These are phyloP conservation scores for Contarinia nasturtii DNA, from an alignment of 1,140 invertebrate genomes.

Conservation along the genomic window DNA sequence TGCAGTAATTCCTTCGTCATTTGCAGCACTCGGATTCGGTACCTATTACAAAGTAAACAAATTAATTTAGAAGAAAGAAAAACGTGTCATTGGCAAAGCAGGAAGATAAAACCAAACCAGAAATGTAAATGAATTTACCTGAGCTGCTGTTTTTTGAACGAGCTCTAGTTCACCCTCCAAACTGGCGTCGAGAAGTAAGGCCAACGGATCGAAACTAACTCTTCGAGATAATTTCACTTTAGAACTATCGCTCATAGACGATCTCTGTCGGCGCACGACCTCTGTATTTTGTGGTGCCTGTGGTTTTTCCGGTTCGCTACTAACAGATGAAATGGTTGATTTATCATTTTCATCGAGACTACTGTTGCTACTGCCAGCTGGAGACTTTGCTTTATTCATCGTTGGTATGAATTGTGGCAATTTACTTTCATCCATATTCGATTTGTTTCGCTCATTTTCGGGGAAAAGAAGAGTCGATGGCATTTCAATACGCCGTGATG, in stretches of 20 bases:
- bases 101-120: background rate
- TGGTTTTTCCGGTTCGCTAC: constrained; percentile 28
- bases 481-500: constrained; percentile 52
- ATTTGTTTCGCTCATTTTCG: constrained; percentile 33
- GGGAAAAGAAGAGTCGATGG: constrained; percentile 56
- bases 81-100: background rate
- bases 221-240: constrained; percentile 53
- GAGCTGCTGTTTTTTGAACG: constrained; percentile 83
- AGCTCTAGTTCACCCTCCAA: constrained; percentile 94
- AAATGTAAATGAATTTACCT: constrained; percentile 33
- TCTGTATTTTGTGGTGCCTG: constrained; percentile 15
- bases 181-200: constrained; percentile 87
- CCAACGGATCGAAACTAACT: constrained; percentile 95
- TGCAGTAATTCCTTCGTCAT: constrained; percentile 95
- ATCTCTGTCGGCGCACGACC: constrained; percentile 49
- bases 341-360: constrained; percentile 29
- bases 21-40: constrained; percentile 83
- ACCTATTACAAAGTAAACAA: constrained; percentile 63
- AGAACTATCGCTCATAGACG: constrained; percentile 45
- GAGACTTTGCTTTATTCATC: constrained; percentile 5
- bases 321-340: constrained; percentile 18
- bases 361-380: constrained; percentile 5
- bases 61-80: background rate
- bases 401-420: constrained; percentile 7
- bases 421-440: constrained; percentile 10